Evolutionary conservation across 2,888 invertebrate genomes (phyloP).

Genomic region (Melitaea athalia): DNA sequence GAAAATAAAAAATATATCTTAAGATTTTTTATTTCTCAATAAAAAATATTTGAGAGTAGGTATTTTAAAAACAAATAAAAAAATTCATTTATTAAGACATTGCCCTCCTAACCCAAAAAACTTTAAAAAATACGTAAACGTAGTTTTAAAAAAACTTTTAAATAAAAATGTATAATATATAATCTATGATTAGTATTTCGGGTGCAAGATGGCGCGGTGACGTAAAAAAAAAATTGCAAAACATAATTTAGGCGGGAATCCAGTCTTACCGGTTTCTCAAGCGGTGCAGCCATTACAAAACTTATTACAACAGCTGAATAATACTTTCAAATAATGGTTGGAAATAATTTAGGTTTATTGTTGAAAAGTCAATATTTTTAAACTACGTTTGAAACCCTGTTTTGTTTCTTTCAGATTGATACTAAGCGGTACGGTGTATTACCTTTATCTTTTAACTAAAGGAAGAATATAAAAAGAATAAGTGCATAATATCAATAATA

Average conservation of each 20-base stretch:
- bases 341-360: constrained; percentile 10
- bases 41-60: too few species aligned
- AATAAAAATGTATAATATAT: background rate
- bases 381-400: background rate
- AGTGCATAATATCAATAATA: too few species aligned
- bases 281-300: constrained; percentile 29
- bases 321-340: constrained; percentile 26
- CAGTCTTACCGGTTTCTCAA: constrained; percentile 29
- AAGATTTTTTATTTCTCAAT: too few species aligned
- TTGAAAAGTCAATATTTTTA: background rate
- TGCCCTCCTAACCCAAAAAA: background rate
- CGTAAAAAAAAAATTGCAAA: constrained; percentile 8
- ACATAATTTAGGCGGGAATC: constrained; percentile 16
- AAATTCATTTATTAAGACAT: background rate
- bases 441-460: too few species aligned
- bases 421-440: too few species aligned
- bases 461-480: too few species aligned
- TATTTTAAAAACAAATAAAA: background rate
- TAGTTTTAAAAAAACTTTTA: background rate
- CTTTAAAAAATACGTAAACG: background rate
- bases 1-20: too few species aligned
- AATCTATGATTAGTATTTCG: constrained; percentile 7
- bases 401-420: background rate
- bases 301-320: constrained; percentile 25
- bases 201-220: constrained; percentile 8